A percentile compares a stretch with the other conserved stretches of the same genome.
Evolutionary conservation across 1,140 invertebrate species (phyloP).

Genomic region (Drosophila eugracilis): DNA sequence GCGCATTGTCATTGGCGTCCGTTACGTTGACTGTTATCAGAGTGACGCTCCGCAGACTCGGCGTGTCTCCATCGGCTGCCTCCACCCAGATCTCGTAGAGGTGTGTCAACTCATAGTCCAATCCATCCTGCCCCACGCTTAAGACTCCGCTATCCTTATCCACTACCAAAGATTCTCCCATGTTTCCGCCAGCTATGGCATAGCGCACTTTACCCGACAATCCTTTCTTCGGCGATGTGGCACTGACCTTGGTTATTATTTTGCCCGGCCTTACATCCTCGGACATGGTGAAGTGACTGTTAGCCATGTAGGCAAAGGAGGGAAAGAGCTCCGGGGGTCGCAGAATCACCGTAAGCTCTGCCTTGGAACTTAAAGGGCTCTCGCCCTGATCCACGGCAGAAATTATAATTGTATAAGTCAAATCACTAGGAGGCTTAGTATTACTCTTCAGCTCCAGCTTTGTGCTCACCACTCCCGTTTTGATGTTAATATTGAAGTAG

Average conservation of each 20-base stretch:
- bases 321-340: constrained; percentile 91
- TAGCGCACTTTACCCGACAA: constrained; percentile 89
- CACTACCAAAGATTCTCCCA: constrained; percentile 93
- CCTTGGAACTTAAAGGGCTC: constrained; percentile 87
- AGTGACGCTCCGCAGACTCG: constrained; percentile 90
- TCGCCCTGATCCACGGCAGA: constrained; percentile 90
- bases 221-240: constrained; percentile 90
- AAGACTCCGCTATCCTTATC: constrained; percentile 92
- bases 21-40: constrained; percentile 93
- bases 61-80: constrained; percentile 93
- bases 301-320: constrained; percentile 88
- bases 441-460: constrained; percentile 85
- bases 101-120: constrained; percentile 95
- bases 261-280: constrained; percentile 92
- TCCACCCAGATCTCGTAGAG: constrained; percentile 97
- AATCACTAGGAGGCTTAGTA: constrained; percentile 75
- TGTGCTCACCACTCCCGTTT: constrained; percentile 93
- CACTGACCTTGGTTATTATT: constrained; percentile 89
- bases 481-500: constrained; percentile 90
- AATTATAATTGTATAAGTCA: constrained; percentile 90
- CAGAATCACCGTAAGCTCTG: constrained; percentile 89
- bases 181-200: constrained; percentile 96
- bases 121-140: constrained; percentile 89
- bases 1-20: constrained; percentile 96
- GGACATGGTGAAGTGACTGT: constrained; percentile 90